phyloP scores from a whole-genome alignment of 2,888 invertebrate species.

The Meteorus colon region DNA sequence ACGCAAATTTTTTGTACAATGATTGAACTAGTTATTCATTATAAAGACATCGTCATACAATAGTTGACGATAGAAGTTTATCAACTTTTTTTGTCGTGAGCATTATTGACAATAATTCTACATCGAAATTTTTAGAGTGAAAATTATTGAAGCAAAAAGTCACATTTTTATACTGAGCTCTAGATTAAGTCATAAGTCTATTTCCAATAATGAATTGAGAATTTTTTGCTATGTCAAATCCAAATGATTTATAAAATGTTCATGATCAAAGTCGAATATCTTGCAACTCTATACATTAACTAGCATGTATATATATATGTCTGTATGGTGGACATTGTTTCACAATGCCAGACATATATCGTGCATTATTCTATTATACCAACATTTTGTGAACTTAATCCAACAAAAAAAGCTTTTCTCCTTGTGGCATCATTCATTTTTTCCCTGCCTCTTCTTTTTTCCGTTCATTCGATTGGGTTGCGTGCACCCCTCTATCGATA shows the following conservation, averaged over 20 bases:
- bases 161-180: not conserved
- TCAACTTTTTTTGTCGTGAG: not conserved
- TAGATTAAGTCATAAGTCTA: not conserved
- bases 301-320: not conserved
- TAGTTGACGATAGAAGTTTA: too few relatives aligned
- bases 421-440: constrained; percentile 16
- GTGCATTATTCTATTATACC: not conserved
- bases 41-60: too few relatives aligned
- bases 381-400: constrained; percentile 4
- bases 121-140: not conserved
- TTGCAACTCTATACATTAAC: not conserved
- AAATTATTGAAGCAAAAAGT: not conserved
- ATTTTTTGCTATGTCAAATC: not conserved
- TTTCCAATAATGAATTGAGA: constrained; percentile 9
- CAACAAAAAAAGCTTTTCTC: not conserved
- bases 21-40: too few relatives aligned
- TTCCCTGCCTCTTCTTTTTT: constrained; percentile 19
- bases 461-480: constrained; percentile 31
- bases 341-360: not conserved
- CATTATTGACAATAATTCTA: not conserved
- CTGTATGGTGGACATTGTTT: not conserved
- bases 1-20: too few relatives aligned
- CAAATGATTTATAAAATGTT: not conserved
- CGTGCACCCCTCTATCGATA: constrained; percentile 45
- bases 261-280: not conserved